These are phyloP conservation scores for Sphaerophoria taeniata DNA, from an alignment of 2,888 invertebrate genomes.

Conservation along the genomic window DNA sequence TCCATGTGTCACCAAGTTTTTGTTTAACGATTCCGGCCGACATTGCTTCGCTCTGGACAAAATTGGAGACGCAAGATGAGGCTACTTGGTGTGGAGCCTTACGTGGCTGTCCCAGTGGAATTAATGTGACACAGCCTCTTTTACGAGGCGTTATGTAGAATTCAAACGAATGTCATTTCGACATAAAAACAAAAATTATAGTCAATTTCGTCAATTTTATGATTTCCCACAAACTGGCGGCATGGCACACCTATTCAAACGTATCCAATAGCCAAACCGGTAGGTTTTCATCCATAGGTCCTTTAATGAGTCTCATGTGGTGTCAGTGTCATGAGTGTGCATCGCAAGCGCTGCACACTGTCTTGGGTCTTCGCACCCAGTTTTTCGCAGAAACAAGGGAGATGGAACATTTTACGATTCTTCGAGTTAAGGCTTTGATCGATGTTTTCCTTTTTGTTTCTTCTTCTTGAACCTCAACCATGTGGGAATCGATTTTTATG, in stretches of 20 bases:
- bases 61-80: no score
- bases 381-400: conserved; percentile 41
- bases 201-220: conserved; percentile 51
- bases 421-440: conserved; percentile 31
- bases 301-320: conserved; percentile 56
- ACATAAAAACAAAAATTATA: conserved; percentile 33
- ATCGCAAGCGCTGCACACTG: neutral
- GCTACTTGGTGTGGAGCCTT: neutral
- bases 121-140: neutral
- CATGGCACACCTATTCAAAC: conserved; percentile 30
- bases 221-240: conserved; percentile 46
- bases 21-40: no score
- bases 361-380: conserved; percentile 43
- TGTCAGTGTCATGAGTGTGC: no score
- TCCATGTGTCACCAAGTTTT: conserved; percentile 37
- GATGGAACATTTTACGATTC: conserved; percentile 53
- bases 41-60: no score
- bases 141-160: conserved; percentile 6
- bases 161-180: conserved; percentile 35
- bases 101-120: conserved; percentile 41
- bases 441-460: neutral
- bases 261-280: conserved; percentile 2
- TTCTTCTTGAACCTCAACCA: conserved; percentile 19
- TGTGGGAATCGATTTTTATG: conserved; percentile 21
- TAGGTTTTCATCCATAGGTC: conserved; percentile 37